Conservation (phyloP, 1,140 invertebrate genomes). For the Cyclargus thomasi region DNA sequence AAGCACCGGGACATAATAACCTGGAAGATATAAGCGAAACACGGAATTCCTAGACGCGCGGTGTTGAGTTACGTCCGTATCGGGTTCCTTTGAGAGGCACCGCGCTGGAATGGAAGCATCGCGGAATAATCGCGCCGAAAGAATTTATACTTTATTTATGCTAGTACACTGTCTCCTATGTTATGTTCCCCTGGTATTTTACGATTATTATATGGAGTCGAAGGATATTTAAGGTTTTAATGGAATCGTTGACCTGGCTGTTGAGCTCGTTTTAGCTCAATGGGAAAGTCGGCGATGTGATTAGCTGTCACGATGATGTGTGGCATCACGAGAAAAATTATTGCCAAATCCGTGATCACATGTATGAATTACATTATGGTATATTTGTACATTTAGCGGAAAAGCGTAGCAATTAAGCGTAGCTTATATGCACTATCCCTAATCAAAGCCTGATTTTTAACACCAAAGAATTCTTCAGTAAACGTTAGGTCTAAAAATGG, state of each 20-base stretch:
- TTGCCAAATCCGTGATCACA: not conserved
- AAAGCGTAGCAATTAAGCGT: too few species aligned
- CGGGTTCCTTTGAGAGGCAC: constrained; percentile 63
- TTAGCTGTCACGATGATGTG: not conserved
- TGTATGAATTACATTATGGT: not conserved
- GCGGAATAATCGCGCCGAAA: constrained; percentile 41
- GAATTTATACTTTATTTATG: constrained; percentile 60
- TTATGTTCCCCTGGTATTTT: constrained; percentile 51
- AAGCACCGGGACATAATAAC: constrained; percentile 50
- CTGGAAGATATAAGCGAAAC: constrained; percentile 49
- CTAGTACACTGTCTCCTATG: constrained; percentile 43
- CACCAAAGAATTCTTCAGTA: too few species aligned
- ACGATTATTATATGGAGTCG: constrained; percentile 52
- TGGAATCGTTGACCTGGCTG: constrained; percentile 32
- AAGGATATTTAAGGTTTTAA: constrained; percentile 32
- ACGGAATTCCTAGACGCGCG: constrained; percentile 52
- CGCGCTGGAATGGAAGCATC: constrained; percentile 58
- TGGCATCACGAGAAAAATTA: not conserved
- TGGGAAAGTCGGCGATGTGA: not conserved
- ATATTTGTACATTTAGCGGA: not conserved
- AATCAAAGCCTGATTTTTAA: too few species aligned
- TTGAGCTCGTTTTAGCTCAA: not conserved
- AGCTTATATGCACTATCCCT: too few species aligned
- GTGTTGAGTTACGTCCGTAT: constrained; percentile 59
- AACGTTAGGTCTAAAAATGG: too few species aligned